Base-by-base conservation (phyloP, 2,113 vertebrate species). In the Arvicanthis niloticus region DNA sequence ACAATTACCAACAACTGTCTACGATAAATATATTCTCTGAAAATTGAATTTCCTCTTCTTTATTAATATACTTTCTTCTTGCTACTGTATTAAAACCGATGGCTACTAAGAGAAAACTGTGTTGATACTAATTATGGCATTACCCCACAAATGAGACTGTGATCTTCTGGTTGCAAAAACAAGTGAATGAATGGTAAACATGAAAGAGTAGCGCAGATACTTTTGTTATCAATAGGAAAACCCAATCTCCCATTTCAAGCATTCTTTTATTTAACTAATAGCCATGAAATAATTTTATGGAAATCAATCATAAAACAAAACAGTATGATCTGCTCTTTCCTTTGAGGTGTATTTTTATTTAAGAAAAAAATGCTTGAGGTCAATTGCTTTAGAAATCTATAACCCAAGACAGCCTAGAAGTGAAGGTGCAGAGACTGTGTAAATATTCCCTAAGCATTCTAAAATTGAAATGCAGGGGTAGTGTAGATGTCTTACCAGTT, bases 121-220 rank as follows among this genome's bases (percentile, higher is more conserved):
- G 4, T 82, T 95, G 4, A 90, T 90, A 92, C 80, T 67, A 78
- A 90, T 93, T 96, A 56, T 76, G 6, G 65, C 78, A 56, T 91
- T 7, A 91, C 0, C 1, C 21, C 81, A 90, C 9, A 88, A 90
- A 92, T 90, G 8, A 96, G 34, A 19, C 67, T 24, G 3, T 81
- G 37, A 40, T 0, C 34, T 77, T 21, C 12, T 56, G 21, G 37
- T 45, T 65, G 29, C 40, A 95, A 92, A 85, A 81, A 17, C 1
- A 88, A 88, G 21, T 72, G 15, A 89, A 56, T 76, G 13, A 76
- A 84, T 15, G 58, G 19, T 34, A 94, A 87, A 94, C 13, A 45
- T 76, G 19, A 81, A n/a, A 89, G 9, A 42, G 31, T 34, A 78
- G 45, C 29, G 34, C 0, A 45, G 16, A 62, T 40, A 37, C 6